Percentiles rank a stretch among this genome's conserved stretches.
phyloP scores from a whole-genome alignment of 2,113 vertebrate genomes.

The Engystomops pustulosus region DNA sequence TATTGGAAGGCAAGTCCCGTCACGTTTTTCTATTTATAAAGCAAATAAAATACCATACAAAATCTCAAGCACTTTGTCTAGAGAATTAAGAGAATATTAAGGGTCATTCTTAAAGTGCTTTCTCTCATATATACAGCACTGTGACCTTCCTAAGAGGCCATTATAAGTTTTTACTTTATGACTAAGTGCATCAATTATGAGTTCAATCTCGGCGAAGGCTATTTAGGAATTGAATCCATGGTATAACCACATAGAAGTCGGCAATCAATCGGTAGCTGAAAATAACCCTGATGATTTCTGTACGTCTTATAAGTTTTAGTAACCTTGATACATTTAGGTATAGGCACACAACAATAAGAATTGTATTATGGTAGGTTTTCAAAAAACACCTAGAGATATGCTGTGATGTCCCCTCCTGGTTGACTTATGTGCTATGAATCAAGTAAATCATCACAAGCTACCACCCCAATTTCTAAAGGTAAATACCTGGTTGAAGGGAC shows the following conservation, averaged over 20 bases:
- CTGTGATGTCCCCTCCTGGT: too few species aligned
- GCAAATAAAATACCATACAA: not conserved
- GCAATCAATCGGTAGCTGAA: slow-evolving; percentile 38
- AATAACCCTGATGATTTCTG: slow-evolving; percentile 19
- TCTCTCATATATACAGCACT: not conserved
- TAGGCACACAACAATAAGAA: not conserved
- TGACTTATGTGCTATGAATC: too few species aligned
- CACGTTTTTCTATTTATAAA: not conserved
- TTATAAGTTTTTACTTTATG: slow-evolving; percentile 28
- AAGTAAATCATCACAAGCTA: too few species aligned
- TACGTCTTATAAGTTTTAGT: not conserved
- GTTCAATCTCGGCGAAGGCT: slow-evolving; percentile 9
- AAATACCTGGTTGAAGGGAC: too few species aligned
- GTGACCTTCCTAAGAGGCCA: slow-evolving; percentile 25
- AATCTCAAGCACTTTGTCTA: not conserved
- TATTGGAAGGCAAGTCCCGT: not conserved
- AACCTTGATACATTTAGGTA: not conserved
- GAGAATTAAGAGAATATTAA: not conserved
- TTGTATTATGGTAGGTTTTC: too few species aligned
- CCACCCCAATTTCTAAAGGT: too few species aligned
- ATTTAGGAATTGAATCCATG: slow-evolving; percentile 15
- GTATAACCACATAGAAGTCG: slow-evolving; percentile 23
- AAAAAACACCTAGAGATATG: too few species aligned
- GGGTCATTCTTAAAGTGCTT: not conserved
- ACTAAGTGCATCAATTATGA: slow-evolving; percentile 8